Percentiles rank a stretch among this genome's conserved stretches.
Evolutionary conservation across 2,797 vertebrate genomes (phyloP).

Genomic region (Arremon brunneinucha): DNA sequence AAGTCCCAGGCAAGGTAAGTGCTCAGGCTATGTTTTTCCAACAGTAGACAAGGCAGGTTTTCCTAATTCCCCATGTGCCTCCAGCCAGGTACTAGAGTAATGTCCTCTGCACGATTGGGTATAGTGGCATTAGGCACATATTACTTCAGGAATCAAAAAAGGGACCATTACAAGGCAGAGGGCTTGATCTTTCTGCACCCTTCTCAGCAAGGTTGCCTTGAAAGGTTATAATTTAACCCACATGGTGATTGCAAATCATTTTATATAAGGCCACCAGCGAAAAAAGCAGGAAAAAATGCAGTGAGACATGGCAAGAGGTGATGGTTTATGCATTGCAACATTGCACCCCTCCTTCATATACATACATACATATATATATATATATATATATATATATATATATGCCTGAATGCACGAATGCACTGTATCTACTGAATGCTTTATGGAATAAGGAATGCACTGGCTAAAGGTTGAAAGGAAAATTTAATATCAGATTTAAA

Average conservation of each 20-base stretch:
- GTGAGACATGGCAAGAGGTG: background rate
- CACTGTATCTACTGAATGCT: background rate
- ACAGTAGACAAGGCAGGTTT: accelerated
- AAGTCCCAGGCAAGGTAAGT: background rate
- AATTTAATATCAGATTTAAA: slow-evolving; percentile 22
- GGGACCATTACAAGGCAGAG: background rate
- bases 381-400: background rate
- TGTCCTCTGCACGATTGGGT: accelerated
- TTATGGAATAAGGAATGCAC: background rate
- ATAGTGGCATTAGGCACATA: background rate
- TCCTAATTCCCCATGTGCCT: background rate
- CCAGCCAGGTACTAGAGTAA: background rate
- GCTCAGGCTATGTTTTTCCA: background rate
- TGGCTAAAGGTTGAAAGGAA: background rate
- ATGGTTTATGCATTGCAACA: background rate
- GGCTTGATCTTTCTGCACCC: background rate
- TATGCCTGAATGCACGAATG: background rate
- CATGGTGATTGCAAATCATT: background rate
- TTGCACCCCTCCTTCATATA: background rate
- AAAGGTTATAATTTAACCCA: background rate
- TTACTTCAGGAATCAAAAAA: background rate
- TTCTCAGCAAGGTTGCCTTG: background rate
- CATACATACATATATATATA: background rate
- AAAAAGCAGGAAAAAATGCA: background rate
- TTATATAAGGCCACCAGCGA: background rate